Percentiles rank a stretch among this genome's conserved stretches.
phyloP scores from a whole-genome alignment of 2,113 vertebrate genomes.

The Notarius quadriscutis region DNA sequence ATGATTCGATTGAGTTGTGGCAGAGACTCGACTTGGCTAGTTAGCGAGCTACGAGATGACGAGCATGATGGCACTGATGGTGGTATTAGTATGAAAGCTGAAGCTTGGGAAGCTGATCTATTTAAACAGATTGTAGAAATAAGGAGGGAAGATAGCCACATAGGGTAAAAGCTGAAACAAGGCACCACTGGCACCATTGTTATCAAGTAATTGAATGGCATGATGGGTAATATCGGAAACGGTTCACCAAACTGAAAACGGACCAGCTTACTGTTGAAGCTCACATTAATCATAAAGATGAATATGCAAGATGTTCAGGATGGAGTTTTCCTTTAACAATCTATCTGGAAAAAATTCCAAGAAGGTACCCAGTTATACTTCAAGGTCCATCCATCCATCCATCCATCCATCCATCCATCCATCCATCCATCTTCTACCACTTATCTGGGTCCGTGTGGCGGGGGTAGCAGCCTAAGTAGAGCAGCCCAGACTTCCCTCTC shows the following conservation, averaged over 20 bases:
- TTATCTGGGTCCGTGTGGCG: too few species aligned
- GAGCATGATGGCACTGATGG: neutral
- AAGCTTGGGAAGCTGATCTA: neutral
- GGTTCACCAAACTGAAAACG: neutral
- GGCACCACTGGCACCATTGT: neutral
- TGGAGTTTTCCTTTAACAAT: too few species aligned
- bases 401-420: too few species aligned
- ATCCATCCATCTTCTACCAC: too few species aligned
- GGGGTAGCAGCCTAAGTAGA: too few species aligned
- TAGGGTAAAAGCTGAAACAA: neutral
- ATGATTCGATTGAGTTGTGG: neutral
- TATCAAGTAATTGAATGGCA: neutral
- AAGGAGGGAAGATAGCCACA: neutral
- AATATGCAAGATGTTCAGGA: too few species aligned
- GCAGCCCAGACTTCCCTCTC: too few species aligned
- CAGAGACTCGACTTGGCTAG: neutral
- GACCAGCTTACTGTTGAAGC: neutral
- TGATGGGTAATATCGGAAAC: neutral
- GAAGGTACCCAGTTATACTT: too few species aligned
- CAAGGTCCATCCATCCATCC: too few species aligned
- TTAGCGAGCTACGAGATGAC: neutral
- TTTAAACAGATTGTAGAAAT: neutral
- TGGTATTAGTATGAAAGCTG: neutral
- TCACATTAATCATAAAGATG: neutral
- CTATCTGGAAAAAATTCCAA: too few species aligned